Percentiles rank a stretch among this genome's conserved stretches.
phyloP scores from a whole-genome alignment of 2,797 vertebrate genomes.

The Lepilemur ruficaudatus region DNA sequence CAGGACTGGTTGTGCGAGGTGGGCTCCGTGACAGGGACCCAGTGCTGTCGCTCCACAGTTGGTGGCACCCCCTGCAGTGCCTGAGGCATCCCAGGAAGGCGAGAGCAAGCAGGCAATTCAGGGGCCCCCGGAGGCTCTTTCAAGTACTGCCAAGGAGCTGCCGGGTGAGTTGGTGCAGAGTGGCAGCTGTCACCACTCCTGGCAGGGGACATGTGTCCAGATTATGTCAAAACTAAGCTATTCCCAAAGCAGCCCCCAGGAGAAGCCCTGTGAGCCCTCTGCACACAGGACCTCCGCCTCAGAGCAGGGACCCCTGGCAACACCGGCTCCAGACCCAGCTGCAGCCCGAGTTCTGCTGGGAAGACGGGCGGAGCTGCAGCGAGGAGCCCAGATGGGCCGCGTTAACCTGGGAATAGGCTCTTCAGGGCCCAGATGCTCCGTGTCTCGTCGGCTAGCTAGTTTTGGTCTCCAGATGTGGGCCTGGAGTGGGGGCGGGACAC shows the following conservation, averaged over 20 bases:
- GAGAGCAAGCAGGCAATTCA: fast-evolving
- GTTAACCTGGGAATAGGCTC: constrained; percentile 69
- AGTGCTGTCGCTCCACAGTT: not conserved
- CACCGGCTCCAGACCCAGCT: not conserved
- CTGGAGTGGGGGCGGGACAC: not conserved
- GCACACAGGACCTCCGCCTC: not conserved
- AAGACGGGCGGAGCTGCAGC: constrained; percentile 5
- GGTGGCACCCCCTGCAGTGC: not conserved
- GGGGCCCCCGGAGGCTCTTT: constrained; percentile 28
- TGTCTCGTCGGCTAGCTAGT: not conserved
- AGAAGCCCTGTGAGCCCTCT: constrained; percentile 63
- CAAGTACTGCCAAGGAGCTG: constrained; percentile 64
- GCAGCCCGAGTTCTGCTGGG: not conserved
- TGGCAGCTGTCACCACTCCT: constrained; percentile 81
- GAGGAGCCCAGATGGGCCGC: constrained; percentile 65
- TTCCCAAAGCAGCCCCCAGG: constrained; percentile 75
- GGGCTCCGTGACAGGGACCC: not conserved
- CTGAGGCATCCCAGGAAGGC: not conserved
- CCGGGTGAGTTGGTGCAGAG: constrained; percentile 64
- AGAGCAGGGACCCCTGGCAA: not conserved
- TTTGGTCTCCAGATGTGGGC: constrained; percentile 74
- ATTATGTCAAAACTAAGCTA: constrained; percentile 80
- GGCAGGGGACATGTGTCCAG: constrained; percentile 76
- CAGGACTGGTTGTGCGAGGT: not conserved
- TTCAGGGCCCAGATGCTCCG: constrained; percentile 68